Percentiles rank a stretch among this genome's conserved stretches.
These are phyloP conservation scores for Puma concolor DNA, from an alignment of 2,113 vertebrate species.

Conservation along the genomic window DNA sequence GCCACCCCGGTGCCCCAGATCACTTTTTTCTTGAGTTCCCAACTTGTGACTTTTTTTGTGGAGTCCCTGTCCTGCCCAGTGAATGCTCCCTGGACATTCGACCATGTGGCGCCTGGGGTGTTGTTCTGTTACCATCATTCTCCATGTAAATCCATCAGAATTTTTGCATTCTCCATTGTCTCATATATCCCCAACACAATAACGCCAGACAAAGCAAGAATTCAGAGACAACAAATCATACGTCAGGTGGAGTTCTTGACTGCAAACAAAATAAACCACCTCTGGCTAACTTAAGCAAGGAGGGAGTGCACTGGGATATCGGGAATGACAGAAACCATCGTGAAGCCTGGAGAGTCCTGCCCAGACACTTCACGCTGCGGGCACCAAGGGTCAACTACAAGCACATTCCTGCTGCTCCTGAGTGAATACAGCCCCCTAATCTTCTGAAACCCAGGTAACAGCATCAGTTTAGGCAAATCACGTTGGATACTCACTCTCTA, in stretches of 20 bases:
- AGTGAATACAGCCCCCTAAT: neutral
- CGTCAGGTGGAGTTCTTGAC: neutral
- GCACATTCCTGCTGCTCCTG: neutral
- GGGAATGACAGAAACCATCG: neutral
- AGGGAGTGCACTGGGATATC: neutral
- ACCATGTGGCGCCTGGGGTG: neutral
- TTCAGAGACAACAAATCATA: neutral
- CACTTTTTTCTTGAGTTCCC: neutral
- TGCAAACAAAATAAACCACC: neutral
- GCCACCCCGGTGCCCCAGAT: too few species aligned
- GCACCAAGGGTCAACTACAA: neutral
- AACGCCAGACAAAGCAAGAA: neutral
- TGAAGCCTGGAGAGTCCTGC: neutral
- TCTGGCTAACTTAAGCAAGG: neutral
- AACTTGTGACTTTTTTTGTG: neutral
- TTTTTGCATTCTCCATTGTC: neutral
- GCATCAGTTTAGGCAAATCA: neutral
- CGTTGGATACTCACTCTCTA: too few species aligned
- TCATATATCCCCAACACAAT: neutral
- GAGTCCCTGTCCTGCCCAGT: neutral
- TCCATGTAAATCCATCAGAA: neutral
- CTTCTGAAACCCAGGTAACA: neutral
- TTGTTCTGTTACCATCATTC: neutral
- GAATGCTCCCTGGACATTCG: neutral
- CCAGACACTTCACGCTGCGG: accelerated